phyloP scores from a whole-genome alignment of 2,113 vertebrate genomes.

The Corythoichthys haematopterus region DNA sequence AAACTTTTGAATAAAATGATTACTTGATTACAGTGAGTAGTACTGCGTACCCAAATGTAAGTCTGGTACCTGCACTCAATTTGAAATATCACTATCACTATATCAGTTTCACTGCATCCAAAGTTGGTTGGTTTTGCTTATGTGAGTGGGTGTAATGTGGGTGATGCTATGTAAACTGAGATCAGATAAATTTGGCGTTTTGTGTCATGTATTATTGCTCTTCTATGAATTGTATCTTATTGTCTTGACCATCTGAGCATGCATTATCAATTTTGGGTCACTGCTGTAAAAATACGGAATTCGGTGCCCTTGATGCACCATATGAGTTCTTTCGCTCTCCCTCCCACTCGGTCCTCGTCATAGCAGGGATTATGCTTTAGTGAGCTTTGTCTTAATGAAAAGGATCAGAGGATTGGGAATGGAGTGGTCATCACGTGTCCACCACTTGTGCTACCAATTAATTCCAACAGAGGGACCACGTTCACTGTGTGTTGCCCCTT shows the following conservation, averaged over 20 bases:
- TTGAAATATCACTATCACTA: neutral
- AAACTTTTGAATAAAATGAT: too few relatives aligned
- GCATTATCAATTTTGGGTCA: constrained; percentile 9
- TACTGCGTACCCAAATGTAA: neutral
- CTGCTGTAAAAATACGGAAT: constrained; percentile 23
- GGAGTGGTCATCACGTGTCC: constrained; percentile 31
- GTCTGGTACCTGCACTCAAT: neutral
- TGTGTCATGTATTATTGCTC: neutral
- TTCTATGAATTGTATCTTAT: neutral
- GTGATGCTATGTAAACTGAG: neutral
- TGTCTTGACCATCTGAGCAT: constrained; percentile 1
- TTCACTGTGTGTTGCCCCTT: constrained; percentile 40
- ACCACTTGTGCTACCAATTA: constrained; percentile 53
- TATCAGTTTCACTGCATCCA: neutral
- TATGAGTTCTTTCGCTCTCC: neutral
- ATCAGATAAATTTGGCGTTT: neutral
- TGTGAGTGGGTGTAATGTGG: neutral
- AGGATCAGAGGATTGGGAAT: constrained; percentile 24
- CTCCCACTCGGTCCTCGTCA: constrained; percentile 17
- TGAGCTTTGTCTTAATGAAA: constrained; percentile 52
- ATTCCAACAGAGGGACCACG: constrained; percentile 69
- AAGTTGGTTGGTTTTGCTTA: neutral
- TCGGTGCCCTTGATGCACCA: constrained; percentile 7
- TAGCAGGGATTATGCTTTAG: constrained; percentile 50
- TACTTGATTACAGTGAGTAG: too few relatives aligned